A percentile compares a stretch with the other conserved stretches of the same genome.
These are phyloP conservation scores for Allenopithecus nigroviridis DNA, from an alignment of 2,797 vertebrate species.

Conservation along the genomic window DNA sequence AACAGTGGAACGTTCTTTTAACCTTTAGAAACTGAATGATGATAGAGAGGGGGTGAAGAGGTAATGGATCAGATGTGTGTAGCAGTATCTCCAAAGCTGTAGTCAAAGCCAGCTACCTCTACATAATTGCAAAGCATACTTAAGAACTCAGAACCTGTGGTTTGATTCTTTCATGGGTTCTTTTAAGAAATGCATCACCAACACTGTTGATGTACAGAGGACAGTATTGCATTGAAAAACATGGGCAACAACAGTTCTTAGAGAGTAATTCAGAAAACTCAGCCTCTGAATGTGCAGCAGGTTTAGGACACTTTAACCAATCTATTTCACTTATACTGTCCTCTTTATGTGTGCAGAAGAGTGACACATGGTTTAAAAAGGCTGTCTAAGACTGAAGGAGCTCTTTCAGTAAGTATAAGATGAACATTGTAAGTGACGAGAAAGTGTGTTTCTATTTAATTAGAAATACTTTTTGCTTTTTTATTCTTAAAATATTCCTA, in stretches of 20 bases:
- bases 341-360: background rate
- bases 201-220: background rate
- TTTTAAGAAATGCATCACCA: background rate
- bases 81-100: background rate
- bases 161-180: background rate
- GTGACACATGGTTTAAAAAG: background rate
- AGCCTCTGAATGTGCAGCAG: background rate
- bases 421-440: background rate
- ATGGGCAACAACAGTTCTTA: background rate
- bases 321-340: background rate
- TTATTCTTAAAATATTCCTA: constrained; percentile 7
- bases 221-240: background rate
- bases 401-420: background rate
- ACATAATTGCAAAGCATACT: background rate
- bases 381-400: background rate
- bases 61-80: background rate
- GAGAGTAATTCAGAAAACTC: background rate
- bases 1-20: background rate
- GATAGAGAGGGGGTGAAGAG: background rate
- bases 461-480: constrained; percentile 14
- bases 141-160: background rate
- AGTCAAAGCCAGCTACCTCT: background rate
- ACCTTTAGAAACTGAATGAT: background rate
- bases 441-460: background rate
- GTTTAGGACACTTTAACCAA: background rate